phyloP scores from a whole-genome alignment of 2,888 invertebrate species.

The Endomychus coccineus region DNA sequence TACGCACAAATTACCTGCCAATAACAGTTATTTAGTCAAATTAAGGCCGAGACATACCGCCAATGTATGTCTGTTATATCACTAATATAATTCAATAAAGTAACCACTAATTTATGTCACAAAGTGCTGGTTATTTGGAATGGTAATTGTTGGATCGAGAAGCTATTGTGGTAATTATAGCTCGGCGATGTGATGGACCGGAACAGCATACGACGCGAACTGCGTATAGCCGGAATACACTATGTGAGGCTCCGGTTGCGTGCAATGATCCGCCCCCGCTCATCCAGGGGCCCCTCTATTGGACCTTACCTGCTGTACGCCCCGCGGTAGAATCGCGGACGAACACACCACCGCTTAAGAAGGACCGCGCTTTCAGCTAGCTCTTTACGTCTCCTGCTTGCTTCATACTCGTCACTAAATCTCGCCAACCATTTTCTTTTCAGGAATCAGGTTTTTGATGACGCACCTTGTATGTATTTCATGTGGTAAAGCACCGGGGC shows the following conservation, averaged over 20 bases:
- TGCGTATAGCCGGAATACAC: conserved; percentile 28
- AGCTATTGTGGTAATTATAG: conserved; percentile 5
- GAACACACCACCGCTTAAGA: not conserved
- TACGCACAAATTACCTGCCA: conserved; percentile 1
- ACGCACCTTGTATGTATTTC: too few species aligned
- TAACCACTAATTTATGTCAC: conserved; percentile 35
- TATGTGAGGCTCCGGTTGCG: conserved; percentile 21
- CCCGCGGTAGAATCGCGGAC: conserved; percentile 13
- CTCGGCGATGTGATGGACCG: conserved; percentile 29
- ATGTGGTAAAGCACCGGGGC: too few species aligned
- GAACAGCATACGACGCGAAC: conserved; percentile 24
- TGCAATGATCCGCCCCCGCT: conserved; percentile 17
- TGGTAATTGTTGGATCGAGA: conserved; percentile 28
- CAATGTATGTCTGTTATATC: conserved; percentile 25
- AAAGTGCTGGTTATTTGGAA: conserved; percentile 34
- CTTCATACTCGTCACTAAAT: too few species aligned
- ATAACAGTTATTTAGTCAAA: conserved; percentile 1
- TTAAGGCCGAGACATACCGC: conserved; percentile 1
- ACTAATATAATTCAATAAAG: conserved; percentile 33
- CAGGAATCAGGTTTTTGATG: too few species aligned
- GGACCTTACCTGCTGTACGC: conserved; percentile 30
- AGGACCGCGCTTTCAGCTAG: not conserved
- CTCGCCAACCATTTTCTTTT: too few species aligned
- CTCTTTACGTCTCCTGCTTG: too few species aligned
- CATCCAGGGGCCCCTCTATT: conserved; percentile 27